These are phyloP conservation scores for Tillus elongatus DNA, from an alignment of 2,888 invertebrate genomes.

Conservation along the genomic window DNA sequence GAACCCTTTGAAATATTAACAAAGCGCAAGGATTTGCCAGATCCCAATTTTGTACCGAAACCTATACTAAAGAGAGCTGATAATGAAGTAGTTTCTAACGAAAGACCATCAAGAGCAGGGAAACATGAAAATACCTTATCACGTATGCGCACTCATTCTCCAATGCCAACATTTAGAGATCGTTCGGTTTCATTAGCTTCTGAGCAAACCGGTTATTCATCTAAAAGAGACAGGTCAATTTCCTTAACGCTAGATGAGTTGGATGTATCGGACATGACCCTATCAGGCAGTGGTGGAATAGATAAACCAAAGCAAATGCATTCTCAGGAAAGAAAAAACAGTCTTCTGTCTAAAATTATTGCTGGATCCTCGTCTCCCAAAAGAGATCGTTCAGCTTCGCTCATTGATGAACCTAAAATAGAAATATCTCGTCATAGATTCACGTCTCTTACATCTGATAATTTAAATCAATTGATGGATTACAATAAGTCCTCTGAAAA, in stretches of 20 bases:
- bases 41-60: slow-evolving; percentile 66
- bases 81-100: slow-evolving; percentile 12
- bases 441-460: too few species aligned
- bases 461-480: too few species aligned
- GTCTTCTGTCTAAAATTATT: too few species aligned
- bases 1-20: slow-evolving; percentile 51
- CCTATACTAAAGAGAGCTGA: slow-evolving; percentile 59
- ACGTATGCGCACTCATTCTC: slow-evolving; percentile 21
- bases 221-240: too few species aligned
- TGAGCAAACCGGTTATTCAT: too few species aligned
- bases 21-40: slow-evolving; percentile 54
- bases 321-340: too few species aligned
- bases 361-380: too few species aligned
- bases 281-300: too few species aligned
- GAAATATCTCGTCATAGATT: too few species aligned
- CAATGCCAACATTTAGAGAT: slow-evolving; percentile 18
- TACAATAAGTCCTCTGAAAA: not conserved
- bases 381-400: not conserved
- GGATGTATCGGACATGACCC: too few species aligned
- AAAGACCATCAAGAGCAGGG: slow-evolving; percentile 12
- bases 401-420: too few species aligned
- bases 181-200: not conserved
- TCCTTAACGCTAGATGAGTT: too few species aligned
- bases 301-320: not conserved
- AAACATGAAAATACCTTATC: slow-evolving; percentile 16